Evolutionary conservation across 2,113 vertebrate species (phyloP).

Genomic region (Pontoporia blainvillei): DNA sequence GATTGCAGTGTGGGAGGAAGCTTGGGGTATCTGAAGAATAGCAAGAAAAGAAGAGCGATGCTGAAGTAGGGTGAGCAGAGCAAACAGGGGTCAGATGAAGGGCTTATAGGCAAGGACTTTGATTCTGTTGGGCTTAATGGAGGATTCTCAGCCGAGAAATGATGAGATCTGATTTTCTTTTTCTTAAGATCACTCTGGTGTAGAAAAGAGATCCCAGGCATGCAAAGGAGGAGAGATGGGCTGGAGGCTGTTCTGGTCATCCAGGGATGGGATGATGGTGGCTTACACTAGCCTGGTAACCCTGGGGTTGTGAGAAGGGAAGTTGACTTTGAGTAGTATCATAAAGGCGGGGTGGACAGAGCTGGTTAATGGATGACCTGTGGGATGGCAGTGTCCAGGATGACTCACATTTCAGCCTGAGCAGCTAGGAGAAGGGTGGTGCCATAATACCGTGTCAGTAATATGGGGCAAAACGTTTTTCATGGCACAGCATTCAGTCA

Average conservation of each 20-base stretch:
- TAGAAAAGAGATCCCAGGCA: not conserved
- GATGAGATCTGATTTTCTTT: not conserved
- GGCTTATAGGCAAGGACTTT: not conserved
- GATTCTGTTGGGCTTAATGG: not conserved
- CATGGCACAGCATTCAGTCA: not conserved
- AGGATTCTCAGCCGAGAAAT: not conserved
- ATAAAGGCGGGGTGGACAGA: not conserved
- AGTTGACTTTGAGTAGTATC: not conserved
- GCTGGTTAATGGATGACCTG: not conserved
- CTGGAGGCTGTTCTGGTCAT: not conserved
- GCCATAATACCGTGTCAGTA: not conserved
- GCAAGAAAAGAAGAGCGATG: not conserved
- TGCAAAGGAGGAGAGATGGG: not conserved
- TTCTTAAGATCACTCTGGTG: not conserved
- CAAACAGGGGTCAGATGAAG: not conserved
- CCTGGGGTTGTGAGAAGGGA: not conserved
- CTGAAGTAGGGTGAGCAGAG: not conserved
- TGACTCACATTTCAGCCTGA: not conserved
- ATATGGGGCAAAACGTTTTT: not conserved
- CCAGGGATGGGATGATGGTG: not conserved
- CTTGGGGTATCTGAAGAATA: not conserved
- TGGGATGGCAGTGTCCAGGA: not conserved
- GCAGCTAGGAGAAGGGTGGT: not conserved
- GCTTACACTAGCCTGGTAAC: not conserved
- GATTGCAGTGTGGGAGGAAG: not conserved